These are phyloP conservation scores for Tillus elongatus DNA, from an alignment of 2,888 invertebrate genomes.

Conservation along the genomic window DNA sequence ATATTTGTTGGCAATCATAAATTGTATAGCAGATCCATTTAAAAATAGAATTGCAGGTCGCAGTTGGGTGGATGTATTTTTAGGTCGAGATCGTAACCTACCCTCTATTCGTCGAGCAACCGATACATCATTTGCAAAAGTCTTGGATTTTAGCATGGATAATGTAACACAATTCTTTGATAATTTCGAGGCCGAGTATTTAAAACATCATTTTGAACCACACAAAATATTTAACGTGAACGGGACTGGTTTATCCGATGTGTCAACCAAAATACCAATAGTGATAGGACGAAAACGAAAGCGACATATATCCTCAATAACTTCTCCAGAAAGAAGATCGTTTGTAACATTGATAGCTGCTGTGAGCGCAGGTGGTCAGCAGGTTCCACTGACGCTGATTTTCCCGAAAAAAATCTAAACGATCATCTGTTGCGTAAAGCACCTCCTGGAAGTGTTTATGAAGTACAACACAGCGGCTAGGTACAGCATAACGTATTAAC, in stretches of 20 bases:
- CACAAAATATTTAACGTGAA: constrained; percentile 3
- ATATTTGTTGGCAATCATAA: too few relatives aligned
- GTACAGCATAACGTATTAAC: background rate
- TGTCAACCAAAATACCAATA: background rate
- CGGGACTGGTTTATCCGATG: background rate
- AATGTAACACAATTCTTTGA: too few relatives aligned
- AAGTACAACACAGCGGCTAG: background rate
- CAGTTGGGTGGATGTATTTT: too few relatives aligned
- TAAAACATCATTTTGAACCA: background rate
- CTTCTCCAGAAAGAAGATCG: background rate
- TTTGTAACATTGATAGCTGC: background rate
- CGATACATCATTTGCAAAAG: too few relatives aligned
- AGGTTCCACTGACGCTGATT: background rate
- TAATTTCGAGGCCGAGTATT: too few relatives aligned
- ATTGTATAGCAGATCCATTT: too few relatives aligned
- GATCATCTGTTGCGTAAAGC: background rate
- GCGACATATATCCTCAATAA: background rate
- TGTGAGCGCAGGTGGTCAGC: background rate
- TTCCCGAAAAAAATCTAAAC: background rate
- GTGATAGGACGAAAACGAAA: background rate
- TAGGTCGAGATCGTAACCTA: too few relatives aligned
- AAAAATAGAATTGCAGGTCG: too few relatives aligned
- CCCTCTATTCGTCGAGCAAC: too few relatives aligned
- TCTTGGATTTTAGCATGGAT: too few relatives aligned
- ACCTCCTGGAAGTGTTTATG: background rate